Conservation (phyloP, 2,113 vertebrate genomes). For the Tinamus guttatus region DNA sequence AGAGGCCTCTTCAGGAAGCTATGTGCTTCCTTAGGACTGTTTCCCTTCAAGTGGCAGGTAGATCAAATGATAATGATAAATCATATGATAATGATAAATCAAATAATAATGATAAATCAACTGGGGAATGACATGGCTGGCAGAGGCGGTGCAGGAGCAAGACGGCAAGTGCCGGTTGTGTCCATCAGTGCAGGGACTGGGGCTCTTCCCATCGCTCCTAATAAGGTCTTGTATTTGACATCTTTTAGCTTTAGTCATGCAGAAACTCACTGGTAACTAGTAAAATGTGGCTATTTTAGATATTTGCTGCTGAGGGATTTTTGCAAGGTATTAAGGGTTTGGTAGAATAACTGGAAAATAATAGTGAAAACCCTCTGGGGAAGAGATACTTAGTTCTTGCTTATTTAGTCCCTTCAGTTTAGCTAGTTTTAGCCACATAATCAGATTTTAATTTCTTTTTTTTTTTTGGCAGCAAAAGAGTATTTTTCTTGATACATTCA, state of each 20-base stretch:
- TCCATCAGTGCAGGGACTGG: too few species aligned
- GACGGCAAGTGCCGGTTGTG: rapidly evolving
- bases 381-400: background rate
- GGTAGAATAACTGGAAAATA: background rate
- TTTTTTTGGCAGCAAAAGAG: background rate
- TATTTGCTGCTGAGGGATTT: background rate
- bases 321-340: background rate
- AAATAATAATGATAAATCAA: too few species aligned
- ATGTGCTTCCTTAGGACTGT: background rate
- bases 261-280: background rate
- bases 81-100: too few species aligned
- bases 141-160: too few species aligned
- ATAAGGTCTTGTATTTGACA: background rate
- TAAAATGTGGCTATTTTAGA: background rate
- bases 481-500: background rate
- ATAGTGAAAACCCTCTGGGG: background rate
- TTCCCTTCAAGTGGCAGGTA: too few species aligned
- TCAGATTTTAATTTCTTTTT: background rate
- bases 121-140: too few species aligned
- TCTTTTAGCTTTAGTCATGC: background rate
- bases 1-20: too few species aligned
- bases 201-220: background rate
- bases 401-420: background rate
- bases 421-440: background rate
- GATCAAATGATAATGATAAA: too few species aligned